Percentiles rank a stretch among this genome's conserved stretches.
Evolutionary conservation across 2,888 invertebrate genomes (phyloP).

Genomic region (Epistrophe grossulariae): DNA sequence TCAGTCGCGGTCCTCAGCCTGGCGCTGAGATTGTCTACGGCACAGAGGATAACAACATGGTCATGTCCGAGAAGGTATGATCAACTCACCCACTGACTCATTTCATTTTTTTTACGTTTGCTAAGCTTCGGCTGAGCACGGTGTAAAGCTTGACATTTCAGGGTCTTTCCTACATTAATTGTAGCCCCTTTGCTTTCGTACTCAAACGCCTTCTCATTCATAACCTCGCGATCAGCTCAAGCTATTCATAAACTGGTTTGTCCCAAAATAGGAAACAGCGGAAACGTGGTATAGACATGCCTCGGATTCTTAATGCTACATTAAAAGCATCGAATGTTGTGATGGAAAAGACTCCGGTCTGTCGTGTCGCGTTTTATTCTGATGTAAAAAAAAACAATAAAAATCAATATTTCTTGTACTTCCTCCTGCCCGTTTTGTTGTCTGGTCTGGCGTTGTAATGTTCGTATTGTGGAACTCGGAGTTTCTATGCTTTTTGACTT

Average conservation of each 20-base stretch:
- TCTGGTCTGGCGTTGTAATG: slow-evolving; percentile 5
- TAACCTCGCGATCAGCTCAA: slow-evolving; percentile 16
- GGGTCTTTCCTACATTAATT: slow-evolving; percentile 57
- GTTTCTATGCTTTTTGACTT: not conserved
- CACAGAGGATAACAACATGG: slow-evolving; percentile 96
- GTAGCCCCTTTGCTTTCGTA: not conserved
- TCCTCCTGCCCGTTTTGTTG: not conserved
- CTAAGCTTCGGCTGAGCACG: not conserved
- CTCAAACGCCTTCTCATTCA: slow-evolving; percentile 54
- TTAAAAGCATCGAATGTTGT: not conserved
- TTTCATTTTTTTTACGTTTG: not conserved
- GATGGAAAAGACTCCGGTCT: not conserved
- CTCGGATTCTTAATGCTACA: not conserved
- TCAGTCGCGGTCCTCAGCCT: slow-evolving; percentile 84
- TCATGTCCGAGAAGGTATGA: slow-evolving; percentile 96
- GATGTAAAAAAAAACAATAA: slow-evolving; percentile 8
- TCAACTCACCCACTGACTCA: slow-evolving; percentile 40
- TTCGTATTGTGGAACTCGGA: not conserved
- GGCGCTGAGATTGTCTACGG: slow-evolving; percentile 95
- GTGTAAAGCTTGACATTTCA: slow-evolving; percentile 60
- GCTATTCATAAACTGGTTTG: slow-evolving; percentile 64
- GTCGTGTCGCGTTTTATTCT: slow-evolving; percentile 25
- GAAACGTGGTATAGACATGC: slow-evolving; percentile 11
- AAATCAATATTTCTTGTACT: slow-evolving; percentile 35
- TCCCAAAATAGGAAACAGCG: slow-evolving; percentile 59